Evolutionary conservation across 2,888 invertebrate genomes (phyloP).

Genomic region (Scaptomyza cyrtandrae): DNA sequence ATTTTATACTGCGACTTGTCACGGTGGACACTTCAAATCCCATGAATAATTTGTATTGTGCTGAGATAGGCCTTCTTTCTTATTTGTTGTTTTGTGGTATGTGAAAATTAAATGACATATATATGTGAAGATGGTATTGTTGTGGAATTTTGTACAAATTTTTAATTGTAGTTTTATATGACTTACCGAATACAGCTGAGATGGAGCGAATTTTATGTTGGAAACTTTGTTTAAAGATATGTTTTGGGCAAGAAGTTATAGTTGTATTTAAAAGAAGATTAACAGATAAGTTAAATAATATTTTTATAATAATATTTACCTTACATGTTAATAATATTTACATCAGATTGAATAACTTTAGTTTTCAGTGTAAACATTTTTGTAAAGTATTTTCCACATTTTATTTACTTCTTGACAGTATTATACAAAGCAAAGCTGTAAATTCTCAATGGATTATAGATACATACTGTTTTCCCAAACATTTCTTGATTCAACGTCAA

Average conservation of each 20-base stretch:
- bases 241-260: no score
- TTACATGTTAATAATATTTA: no score
- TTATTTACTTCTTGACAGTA: no score
- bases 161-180: neutral
- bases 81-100: neutral
- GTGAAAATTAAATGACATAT: constrained; percentile 26
- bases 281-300: no score
- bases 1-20: constrained; percentile 31
- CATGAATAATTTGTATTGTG: constrained; percentile 46
- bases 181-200: neutral
- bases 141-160: neutral
- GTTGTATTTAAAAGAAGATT: no score
- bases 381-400: neutral
- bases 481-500: neutral
- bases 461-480: neutral
- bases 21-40: constrained; percentile 35
- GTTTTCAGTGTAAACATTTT: neutral
- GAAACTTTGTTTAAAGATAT: neutral
- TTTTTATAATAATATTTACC: no score
- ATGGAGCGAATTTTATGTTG: neutral
- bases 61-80: constrained; percentile 40
- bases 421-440: neutral
- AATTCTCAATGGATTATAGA: neutral
- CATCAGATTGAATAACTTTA: no score
- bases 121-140: neutral